Conservation (phyloP, 2,888 invertebrate genomes). For the Serrognathus titanus region DNA sequence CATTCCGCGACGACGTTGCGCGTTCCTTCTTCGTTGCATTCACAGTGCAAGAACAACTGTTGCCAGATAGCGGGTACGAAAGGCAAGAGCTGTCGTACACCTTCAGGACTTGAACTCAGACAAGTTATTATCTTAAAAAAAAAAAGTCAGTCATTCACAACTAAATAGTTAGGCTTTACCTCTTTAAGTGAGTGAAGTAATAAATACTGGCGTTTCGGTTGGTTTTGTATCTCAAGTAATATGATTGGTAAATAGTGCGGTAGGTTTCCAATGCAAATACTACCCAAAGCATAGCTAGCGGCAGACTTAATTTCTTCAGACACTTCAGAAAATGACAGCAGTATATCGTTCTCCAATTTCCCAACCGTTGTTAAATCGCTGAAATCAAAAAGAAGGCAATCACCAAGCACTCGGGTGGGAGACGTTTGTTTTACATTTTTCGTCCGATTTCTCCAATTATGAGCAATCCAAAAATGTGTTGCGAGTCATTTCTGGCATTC, state of each 20-base stretch:
- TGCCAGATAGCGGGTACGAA: constrained; percentile 90
- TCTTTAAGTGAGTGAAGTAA: constrained; percentile 96
- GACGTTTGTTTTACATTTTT: constrained; percentile 63
- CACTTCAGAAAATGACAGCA: constrained; percentile 83
- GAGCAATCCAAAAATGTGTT: constrained; percentile 88
- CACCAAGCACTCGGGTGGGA: too few species aligned
- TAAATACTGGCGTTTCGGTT: constrained; percentile 93
- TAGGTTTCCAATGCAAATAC: constrained; percentile 93
- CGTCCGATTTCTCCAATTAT: constrained; percentile 97
- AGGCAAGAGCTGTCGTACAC: constrained; percentile 71
- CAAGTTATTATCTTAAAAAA: constrained; percentile 73
- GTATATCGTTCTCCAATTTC: constrained; percentile 71
- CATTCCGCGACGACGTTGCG: constrained; percentile 99
- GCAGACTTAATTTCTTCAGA: constrained; percentile 98
- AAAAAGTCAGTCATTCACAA: neutral
- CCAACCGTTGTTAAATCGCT: constrained; percentile 77
- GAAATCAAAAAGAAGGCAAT: constrained; percentile 14
- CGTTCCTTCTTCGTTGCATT: constrained; percentile 96
- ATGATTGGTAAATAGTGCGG: constrained; percentile 92
- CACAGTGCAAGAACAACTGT: constrained; percentile 90
- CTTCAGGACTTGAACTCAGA: constrained; percentile 70
- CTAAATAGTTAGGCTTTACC: constrained; percentile 50
- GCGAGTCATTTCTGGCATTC: constrained; percentile 68
- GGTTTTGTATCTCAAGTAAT: constrained; percentile 86
- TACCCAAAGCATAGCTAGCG: constrained; percentile 94